Conservation (phyloP, 2,113 vertebrate genomes). For the Bubo scandiacus region DNA sequence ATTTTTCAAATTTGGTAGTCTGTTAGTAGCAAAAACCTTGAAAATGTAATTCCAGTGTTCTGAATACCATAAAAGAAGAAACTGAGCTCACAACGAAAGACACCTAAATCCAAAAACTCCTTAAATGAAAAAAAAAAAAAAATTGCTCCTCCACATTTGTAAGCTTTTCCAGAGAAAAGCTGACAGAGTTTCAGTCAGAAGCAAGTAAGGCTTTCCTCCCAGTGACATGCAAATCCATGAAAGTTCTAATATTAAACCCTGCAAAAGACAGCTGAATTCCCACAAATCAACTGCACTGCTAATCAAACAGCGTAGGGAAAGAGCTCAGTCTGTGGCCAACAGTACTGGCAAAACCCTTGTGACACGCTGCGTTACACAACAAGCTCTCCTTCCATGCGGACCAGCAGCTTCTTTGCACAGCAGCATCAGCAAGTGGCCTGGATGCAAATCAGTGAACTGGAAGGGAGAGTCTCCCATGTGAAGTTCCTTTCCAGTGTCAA, state of each 20-base stretch:
- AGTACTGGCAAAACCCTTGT: accelerated
- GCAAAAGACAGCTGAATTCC: not conserved
- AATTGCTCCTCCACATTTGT: not conserved
- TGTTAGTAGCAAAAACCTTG: not conserved
- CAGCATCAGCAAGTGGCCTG: not conserved
- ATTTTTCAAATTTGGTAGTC: not conserved
- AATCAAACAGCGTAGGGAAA: accelerated
- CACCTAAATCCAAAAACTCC: not conserved
- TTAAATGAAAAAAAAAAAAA: not conserved
- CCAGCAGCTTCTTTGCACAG: not conserved
- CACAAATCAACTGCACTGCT: accelerated
- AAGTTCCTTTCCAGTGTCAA: not conserved
- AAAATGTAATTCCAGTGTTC: not conserved
- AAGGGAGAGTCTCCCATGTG: not conserved
- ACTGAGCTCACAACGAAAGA: not conserved
- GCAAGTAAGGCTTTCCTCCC: not conserved
- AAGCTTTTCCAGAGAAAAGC: not conserved
- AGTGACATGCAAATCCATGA: not conserved
- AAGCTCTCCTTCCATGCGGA: not conserved
- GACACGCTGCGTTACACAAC: not conserved
- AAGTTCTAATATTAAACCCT: not conserved
- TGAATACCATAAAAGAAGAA: not conserved
- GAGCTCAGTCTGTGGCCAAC: not conserved
- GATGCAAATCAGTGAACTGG: not conserved
- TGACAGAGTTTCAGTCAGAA: not conserved